Evolutionary conservation across 1,140 invertebrate species (phyloP), one percentile per base, ranked within the genome.

Genomic region (Penaeus vannamei): DNA sequence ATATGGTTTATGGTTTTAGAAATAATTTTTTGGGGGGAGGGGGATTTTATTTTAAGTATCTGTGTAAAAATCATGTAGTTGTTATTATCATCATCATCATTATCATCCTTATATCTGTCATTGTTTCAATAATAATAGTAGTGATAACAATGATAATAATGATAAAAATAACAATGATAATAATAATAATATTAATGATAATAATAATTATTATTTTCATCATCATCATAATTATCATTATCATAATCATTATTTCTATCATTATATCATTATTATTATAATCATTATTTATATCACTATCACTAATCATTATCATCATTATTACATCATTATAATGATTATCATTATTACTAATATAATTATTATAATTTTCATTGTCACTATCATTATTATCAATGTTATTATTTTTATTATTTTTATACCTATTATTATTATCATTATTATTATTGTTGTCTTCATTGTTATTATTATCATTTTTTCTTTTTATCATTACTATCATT

Each of bases 81-180:
- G 1, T 64, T 22, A 64, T 64, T 22, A 64, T 64, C 20, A 64
- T 64, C 20, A 64, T 64, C 20, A 64, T 64, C 20, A 64, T 64
- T 22, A 64, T 64, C 20, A 64, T 64, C 20, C n/a, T n/a, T n/a
- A n/a, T n/a, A n/a, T n/a, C n/a, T n/a, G n/a, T n/a, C n/a, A n/a
- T n/a, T n/a, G n/a, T n/a, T n/a, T n/a, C n/a, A n/a, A 64, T 64
- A 64, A 64, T 64, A 64, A 64, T 64, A 64, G n/a, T 64, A 64
- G n/a, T 64, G n/a, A 64, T 64, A 64, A 64, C n/a, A 64, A 64
- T 64, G n/a, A 64, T 64, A 64, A 64, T 64, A 64, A 64, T 64
- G n/a, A 64, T 64, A 64, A n/a, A n/a, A n/a, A n/a, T n/a, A n/a
- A n/a, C n/a, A n/a, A n/a, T n/a, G n/a, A n/a, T n/a, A n/a, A n/a